Evolutionary conservation across 2,888 invertebrate species (phyloP), one percentile per base, ranked within the genome.

Genomic region (Balanococcus diminutus): DNA sequence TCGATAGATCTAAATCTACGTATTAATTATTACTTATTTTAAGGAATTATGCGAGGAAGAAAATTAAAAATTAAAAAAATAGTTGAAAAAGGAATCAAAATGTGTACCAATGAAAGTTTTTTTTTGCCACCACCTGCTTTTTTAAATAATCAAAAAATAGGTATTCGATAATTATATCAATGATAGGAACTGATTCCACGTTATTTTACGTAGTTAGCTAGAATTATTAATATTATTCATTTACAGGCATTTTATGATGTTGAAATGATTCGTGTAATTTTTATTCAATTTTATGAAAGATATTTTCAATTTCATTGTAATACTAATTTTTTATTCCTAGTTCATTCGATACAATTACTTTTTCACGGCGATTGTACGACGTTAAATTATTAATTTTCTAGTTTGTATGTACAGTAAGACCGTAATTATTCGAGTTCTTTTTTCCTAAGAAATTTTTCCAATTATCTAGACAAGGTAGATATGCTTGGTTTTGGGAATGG

Each of bases 401-500:
- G 28, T 51, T 31, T n/a, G 36, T 56, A 61, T 22, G 85, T 85
- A 85, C 85, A 85, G 85, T 85, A 85, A 75, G 75, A 85, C 85
- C 85, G 32, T 51, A 72, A 79, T 85, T 85, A 85, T 67, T 85
- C 85, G 28, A 79, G 28, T 85, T 75, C 67, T 83, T 31, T 84
- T 51, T 84, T 42, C 36, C 8, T 0, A 46, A 32, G 28, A 67
- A 67, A 28, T 67, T 67, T 28, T 67, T 28, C 28, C 14, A 67
- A 28, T 32, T 25, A 84, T 39, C 85, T 85, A 79, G 85, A 85
- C 85, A 85, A 85, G 85, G 85, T 85, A 79, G 84, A 36, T 79
- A 25, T 79, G 67, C 67, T 79, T 79, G 19, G 36, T 79, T 36
- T 19, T 79, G 75, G 75, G 75, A 19, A 79, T 19, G 72, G 72